Conservation (phyloP, 2,888 invertebrate species). For the Ommatoiulus sabulosus region DNA sequence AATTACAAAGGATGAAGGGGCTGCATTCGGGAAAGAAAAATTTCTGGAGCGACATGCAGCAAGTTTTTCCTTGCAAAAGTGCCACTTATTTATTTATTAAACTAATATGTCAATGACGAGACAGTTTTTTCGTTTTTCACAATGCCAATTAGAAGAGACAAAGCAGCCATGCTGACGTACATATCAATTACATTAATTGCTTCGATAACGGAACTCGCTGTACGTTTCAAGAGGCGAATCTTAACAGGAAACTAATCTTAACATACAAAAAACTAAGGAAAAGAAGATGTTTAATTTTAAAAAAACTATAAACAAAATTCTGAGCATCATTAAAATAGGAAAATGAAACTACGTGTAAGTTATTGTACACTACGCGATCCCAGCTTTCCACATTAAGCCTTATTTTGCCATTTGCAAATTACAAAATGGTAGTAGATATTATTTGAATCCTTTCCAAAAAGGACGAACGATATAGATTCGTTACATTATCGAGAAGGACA, state of each 20-base stretch:
- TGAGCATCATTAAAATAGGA: too few species aligned
- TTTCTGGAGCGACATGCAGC: conserved; percentile 9
- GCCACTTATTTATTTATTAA: conserved; percentile 1
- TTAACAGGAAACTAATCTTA: background rate
- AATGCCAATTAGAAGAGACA: background rate
- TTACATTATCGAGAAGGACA: too few species aligned
- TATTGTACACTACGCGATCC: too few species aligned
- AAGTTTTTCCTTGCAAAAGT: background rate
- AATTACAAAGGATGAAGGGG: background rate
- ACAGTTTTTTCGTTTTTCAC: background rate
- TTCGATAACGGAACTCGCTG: background rate
- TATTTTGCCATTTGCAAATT: too few species aligned
- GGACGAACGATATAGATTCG: too few species aligned
- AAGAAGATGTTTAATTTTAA: too few species aligned
- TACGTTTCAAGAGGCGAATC: background rate
- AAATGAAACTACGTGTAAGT: too few species aligned
- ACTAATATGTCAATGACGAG: conserved; percentile 19
- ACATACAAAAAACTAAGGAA: too few species aligned
- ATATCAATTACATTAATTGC: conserved; percentile 19
- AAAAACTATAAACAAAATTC: too few species aligned
- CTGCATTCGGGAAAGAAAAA: background rate
- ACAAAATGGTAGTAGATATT: too few species aligned
- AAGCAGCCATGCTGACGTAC: background rate
- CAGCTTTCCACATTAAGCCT: too few species aligned
- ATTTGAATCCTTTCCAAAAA: too few species aligned